These are phyloP conservation scores for Chromoteleia sp. DNA, from an alignment of 2,888 invertebrate genomes.

Conservation along the genomic window DNA sequence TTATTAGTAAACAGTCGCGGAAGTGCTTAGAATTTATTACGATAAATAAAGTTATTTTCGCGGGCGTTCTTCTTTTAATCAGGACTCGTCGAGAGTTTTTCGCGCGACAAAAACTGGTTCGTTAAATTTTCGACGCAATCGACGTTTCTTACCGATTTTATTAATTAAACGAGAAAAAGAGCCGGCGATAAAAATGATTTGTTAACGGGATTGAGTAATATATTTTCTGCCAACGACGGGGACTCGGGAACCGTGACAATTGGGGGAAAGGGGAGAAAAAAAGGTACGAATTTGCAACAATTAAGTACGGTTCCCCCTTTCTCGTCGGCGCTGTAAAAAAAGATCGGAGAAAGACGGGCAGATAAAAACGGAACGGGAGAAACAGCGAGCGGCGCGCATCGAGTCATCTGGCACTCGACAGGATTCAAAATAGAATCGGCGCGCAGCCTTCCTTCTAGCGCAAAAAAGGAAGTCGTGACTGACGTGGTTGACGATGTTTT, in stretches of 20 bases:
- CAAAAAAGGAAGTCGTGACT: conserved; percentile 71
- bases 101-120: background rate
- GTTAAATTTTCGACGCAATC: background rate
- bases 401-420: conserved; percentile 83
- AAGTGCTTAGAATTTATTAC: conserved; percentile 11
- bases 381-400: conserved; percentile 73
- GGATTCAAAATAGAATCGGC: conserved; percentile 82
- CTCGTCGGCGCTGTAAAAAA: conserved; percentile 52
- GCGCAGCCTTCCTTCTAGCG: conserved; percentile 63
- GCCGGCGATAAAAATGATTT: conserved; percentile 24
- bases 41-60: conserved; percentile 35
- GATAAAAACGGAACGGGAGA: conserved; percentile 66
- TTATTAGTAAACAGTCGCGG: conserved; percentile 10
- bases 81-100: background rate
- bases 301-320: conserved; percentile 45
- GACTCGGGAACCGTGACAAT: conserved; percentile 37
- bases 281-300: conserved; percentile 54
- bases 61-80: background rate
- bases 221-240: conserved; percentile 22
- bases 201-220: conserved; percentile 50
- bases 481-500: conserved; percentile 80
- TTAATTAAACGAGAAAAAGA: conserved; percentile 13
- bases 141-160: conserved; percentile 21
- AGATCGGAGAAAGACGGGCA: conserved; percentile 39
- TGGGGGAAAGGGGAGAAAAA: conserved; percentile 19